A percentile compares a stretch with the other conserved stretches of the same genome.
phyloP scores from a whole-genome alignment of 2,113 vertebrate species.

The Leptodactylus fuscus region DNA sequence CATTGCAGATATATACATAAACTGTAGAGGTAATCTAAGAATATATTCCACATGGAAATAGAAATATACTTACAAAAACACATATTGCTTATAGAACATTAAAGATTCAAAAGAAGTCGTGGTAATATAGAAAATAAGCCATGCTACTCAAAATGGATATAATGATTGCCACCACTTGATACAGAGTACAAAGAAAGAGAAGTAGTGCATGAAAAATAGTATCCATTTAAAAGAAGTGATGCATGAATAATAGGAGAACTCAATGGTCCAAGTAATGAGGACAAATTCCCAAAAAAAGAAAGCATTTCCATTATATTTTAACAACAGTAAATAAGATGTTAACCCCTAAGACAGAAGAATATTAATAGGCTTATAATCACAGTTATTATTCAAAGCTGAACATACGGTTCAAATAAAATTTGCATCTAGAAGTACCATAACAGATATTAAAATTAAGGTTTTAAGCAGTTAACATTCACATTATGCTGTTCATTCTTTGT shows the following conservation, averaged over 20 bases:
- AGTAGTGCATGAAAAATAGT: conserved; percentile 53
- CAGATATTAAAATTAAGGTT: conserved; percentile 48
- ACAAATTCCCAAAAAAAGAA: conserved; percentile 37
- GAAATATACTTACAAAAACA: conserved; percentile 17
- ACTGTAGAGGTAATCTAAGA: neutral
- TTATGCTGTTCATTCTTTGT: conserved; percentile 58
- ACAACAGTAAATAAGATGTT: conserved; percentile 48
- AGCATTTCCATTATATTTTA: conserved; percentile 40
- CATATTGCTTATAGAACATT: conserved; percentile 46
- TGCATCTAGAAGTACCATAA: conserved; percentile 40
- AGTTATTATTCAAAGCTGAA: conserved; percentile 32
- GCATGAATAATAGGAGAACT: conserved; percentile 51
- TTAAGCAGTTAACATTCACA: conserved; percentile 58
- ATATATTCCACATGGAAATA: neutral
- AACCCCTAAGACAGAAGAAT: conserved; percentile 20
- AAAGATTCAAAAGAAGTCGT: conserved; percentile 43
- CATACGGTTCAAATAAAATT: conserved; percentile 34
- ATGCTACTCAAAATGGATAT: conserved; percentile 39
- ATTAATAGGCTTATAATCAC: conserved; percentile 26
- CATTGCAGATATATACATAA: neutral
- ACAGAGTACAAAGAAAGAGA: conserved; percentile 48
- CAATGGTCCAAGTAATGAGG: conserved; percentile 54
- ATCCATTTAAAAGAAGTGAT: conserved; percentile 51
- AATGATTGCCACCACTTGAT: conserved; percentile 53
- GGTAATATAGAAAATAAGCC: conserved; percentile 37